Base-by-base conservation (phyloP, 2,888 invertebrate genomes). In the Diarsia mendica region DNA sequence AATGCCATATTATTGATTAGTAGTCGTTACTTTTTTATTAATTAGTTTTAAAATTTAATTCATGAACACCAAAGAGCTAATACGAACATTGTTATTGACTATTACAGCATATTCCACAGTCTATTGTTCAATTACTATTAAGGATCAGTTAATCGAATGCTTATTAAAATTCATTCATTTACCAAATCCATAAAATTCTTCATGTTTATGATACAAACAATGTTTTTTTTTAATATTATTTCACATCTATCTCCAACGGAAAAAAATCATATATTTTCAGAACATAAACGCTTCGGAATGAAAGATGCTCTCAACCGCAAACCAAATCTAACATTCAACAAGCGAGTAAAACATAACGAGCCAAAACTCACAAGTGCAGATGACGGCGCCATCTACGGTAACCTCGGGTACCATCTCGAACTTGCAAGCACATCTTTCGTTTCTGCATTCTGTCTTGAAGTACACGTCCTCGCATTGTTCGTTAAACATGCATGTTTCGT, bases 401-500 rank as follows among this genome's bases (percentile, higher is more conserved):
- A 97, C 95, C 83, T 97, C 96, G 44, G 98, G 97, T 66, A 97
- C 97, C 97, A 98, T 97, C 91, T 98, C 98, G 96, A 97, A 98
- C 87, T 97, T 97, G 94, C 98, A 98, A 69, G 97, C 97, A 93
- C 98, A 98, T 6, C 98, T 96, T 46, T 97, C 97, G 92, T 98
- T 98, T 79, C 97, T 97, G 93, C 98, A 98, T 93, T 98, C 98
- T 49, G 98, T 98, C 95, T 98, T 97, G 89, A 97, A 97, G 85
- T 97, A 97, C 86, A 97, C 96, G 80, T 97, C 97, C 92, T 98
- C 98, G 96, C 98, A 98, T 95, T 98, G 98, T 92, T 98, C 98
- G 94, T 97, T 97, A 96, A 98, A 98, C 92, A 97, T 97, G 91
- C 98, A 98, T 65, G 98, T 97, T 92, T 98, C 98, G 96, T 98